Percentiles rank a stretch among this genome's conserved stretches.
These are phyloP conservation scores for Drosophila triauraria DNA, from an alignment of 1,140 invertebrate species.

Conservation along the genomic window DNA sequence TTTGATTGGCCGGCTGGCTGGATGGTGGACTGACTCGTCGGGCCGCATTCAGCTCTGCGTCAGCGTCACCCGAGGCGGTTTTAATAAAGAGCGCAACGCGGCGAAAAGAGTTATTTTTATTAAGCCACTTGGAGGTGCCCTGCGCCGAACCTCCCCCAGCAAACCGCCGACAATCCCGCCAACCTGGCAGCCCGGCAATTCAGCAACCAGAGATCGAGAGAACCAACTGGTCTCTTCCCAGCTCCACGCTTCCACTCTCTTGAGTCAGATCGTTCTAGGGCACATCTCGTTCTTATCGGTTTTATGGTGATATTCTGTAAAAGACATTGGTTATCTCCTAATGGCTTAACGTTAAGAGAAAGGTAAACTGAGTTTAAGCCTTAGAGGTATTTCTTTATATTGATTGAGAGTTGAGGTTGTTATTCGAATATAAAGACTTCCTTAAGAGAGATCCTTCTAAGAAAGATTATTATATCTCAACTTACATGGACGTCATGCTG, in stretches of 20 bases:
- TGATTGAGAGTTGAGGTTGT: background rate
- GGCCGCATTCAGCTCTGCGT: conserved; percentile 33
- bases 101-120: conserved; percentile 45
- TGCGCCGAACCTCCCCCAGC: background rate
- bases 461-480: too few species aligned
- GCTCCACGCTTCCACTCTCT: background rate
- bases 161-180: background rate
- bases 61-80: conserved; percentile 21
- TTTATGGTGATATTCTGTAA: background rate
- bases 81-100: conserved; percentile 35
- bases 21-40: conserved; percentile 16
- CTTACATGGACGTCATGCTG: too few species aligned
- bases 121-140: conserved; percentile 23
- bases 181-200: too few species aligned
- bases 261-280: conserved; percentile 6
- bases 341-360: background rate
- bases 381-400: background rate
- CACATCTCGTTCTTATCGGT: conserved; percentile 13
- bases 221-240: conserved; percentile 8
- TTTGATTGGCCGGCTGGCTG: conserved; percentile 64
- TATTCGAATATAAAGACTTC: too few species aligned
- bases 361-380: background rate
- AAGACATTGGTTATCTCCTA: background rate
- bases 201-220: conserved; percentile 12
- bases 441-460: too few species aligned